A percentile compares a stretch with the other conserved stretches of the same genome.
Evolutionary conservation across 2,888 invertebrate genomes (phyloP).

Genomic region (Megastigmus dorsalis): DNA sequence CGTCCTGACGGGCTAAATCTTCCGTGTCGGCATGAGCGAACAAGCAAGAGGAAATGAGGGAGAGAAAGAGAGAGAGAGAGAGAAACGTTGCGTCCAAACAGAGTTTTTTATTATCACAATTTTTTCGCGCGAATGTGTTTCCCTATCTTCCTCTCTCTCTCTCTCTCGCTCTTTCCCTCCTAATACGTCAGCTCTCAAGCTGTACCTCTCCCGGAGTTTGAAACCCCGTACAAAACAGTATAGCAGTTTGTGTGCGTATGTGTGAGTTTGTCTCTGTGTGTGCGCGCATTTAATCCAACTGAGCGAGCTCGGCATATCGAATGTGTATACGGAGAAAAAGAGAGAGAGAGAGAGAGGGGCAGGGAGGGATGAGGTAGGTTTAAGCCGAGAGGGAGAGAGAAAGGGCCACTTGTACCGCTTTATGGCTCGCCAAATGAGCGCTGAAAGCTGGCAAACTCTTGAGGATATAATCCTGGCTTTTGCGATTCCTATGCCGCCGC

Average conservation of each 20-base stretch:
- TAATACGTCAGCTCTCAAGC: conserved; percentile 25
- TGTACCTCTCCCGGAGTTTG: neutral
- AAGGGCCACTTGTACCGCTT: conserved; percentile 57
- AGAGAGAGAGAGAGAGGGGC: conserved; percentile 44
- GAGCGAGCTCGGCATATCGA: conserved; percentile 34
- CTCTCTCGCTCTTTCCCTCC: neutral
- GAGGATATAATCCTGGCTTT: conserved; percentile 70
- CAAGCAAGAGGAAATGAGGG: no score
- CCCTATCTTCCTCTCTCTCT: neutral
- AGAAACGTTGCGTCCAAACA: conserved; percentile 9
- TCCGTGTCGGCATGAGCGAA: neutral
- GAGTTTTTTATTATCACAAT: conserved; percentile 42
- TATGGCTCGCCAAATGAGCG: conserved; percentile 67
- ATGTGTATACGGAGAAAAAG: conserved; percentile 51
- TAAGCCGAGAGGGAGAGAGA: conserved; percentile 46
- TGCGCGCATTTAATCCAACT: conserved; percentile 47
- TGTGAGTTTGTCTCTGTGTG: conserved; percentile 39
- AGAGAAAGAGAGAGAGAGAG: neutral
- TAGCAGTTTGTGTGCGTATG: neutral
- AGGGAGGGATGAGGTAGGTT: conserved; percentile 43
- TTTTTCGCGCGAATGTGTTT: conserved; percentile 22
- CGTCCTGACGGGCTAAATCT: conserved; percentile 2
- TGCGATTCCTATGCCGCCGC: conserved; percentile 56
- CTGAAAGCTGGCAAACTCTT: conserved; percentile 71
- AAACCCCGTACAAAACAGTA: neutral